Base-by-base conservation (phyloP, 37 sponge, comb jelly and placozoan species). In the Ephydatia muelleri region DNA sequence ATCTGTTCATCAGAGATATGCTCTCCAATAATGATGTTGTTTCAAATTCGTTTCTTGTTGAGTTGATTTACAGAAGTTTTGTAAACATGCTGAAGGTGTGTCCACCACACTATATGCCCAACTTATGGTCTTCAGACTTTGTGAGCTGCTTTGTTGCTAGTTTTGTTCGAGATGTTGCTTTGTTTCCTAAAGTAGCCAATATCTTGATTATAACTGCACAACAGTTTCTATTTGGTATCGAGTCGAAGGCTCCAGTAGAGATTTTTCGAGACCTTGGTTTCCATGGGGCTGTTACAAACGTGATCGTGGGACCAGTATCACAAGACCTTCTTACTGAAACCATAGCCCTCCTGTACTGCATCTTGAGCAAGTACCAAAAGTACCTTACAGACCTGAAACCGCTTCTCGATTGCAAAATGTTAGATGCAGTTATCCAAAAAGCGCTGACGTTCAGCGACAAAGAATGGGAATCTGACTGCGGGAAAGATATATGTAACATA, bases 401-500 rank as follows among this genome's bases (percentile, higher is more conserved):
- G 3, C 68, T 90, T 26, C 38, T 90, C 2, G 67, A 85, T 13
- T 38, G 82, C 4, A 21, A 77, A 14, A 36, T 85, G 2, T 82
- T 65, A 16, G 26, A 71, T 31, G 26, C 37, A 0, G 3, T 85
- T 3, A 47, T 86, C 34, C 67, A 85, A 28, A 78, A 81, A 49
- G 85, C 57, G 16, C 57, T 57, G 57, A 14, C 12, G 14, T 57
- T 57, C 19, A 14, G 57, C 0, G 57, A 57, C 1, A 14, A 57
- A 5, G 57, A 57, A 57, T 57, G 57, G 57, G 57, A 57, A 0
- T 13, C 73, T 3, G 80, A 78, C 25, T 83, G 83, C 27, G 83
- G 84, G 3, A 90, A 88, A 22, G 88, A 90, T n/a, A 79, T 88
- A 5, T 70, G 87, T 9, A 80, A 88, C 0, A 88, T 86, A 47